These are phyloP conservation scores for Anoplius nigerrimus DNA, from an alignment of 2,888 invertebrate species.

Conservation along the genomic window DNA sequence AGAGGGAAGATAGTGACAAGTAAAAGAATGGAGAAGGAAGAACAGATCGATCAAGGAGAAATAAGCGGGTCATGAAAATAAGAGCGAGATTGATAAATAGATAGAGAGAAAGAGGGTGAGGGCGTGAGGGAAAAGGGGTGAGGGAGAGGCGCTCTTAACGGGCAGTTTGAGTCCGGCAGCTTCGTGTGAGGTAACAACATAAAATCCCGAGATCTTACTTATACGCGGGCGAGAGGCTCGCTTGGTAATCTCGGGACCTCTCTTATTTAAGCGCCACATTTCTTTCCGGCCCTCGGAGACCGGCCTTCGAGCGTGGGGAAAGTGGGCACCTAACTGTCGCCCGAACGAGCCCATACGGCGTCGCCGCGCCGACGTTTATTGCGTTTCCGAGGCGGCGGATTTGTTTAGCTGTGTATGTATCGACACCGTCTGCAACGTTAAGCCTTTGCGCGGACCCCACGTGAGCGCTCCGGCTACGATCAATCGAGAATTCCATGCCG, in stretches of 20 bases:
- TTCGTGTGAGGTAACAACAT: conserved; percentile 72
- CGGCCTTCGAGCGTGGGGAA: conserved; percentile 48
- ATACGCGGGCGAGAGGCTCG: conserved; percentile 50
- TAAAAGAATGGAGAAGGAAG: not conserved
- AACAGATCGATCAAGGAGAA: not conserved
- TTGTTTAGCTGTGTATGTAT: conserved; percentile 47
- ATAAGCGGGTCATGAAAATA: too few relatives aligned
- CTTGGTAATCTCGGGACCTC: conserved; percentile 47
- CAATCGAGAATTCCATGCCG: conserved; percentile 42
- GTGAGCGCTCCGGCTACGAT: conserved; percentile 37
- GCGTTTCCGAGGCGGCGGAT: conserved; percentile 52
- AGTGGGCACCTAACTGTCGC: conserved; percentile 58
- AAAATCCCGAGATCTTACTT: conserved; percentile 69
- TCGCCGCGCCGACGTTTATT: conserved; percentile 55
- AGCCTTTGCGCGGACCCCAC: conserved; percentile 37
- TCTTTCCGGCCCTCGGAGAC: conserved; percentile 47
- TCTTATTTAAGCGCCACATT: conserved; percentile 61
- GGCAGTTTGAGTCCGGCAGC: conserved; percentile 51
- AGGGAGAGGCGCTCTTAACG: conserved; percentile 43
- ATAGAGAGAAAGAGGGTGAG: conserved; percentile 12
- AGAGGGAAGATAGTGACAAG: conserved; percentile 5
- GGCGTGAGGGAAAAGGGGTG: conserved; percentile 13
- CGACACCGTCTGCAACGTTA: conserved; percentile 31
- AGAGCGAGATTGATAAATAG: too few relatives aligned
- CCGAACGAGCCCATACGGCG: conserved; percentile 51